Percentiles rank a stretch among this genome's conserved stretches.
Evolutionary conservation across 2,113 vertebrate species (phyloP).

Genomic region (Neogobius melanostomus): DNA sequence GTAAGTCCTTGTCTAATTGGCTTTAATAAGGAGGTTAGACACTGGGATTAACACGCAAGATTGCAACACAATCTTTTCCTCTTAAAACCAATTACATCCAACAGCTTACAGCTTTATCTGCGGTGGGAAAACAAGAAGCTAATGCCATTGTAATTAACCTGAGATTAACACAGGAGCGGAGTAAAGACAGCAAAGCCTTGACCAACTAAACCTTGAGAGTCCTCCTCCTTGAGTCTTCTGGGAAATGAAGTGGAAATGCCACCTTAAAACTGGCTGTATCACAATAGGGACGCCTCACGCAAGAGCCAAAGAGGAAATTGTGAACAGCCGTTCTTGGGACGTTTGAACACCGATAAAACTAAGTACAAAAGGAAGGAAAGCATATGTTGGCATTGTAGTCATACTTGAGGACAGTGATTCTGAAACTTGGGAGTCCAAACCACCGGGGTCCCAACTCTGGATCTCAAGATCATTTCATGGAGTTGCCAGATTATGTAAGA

Average conservation of each 20-base stretch:
- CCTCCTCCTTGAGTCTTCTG: conserved; percentile 6
- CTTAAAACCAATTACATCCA: conserved; percentile 60
- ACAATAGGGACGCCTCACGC: conserved; percentile 40
- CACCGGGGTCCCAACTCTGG: no score
- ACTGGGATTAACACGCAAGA: conserved; percentile 36
- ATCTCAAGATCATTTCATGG: no score
- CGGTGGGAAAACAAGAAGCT: conserved; percentile 32
- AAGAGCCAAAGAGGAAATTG: conserved; percentile 33
- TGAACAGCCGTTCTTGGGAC: no score
- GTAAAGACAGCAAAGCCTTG: conserved; percentile 24
- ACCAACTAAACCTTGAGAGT: background rate
- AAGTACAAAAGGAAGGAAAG: conserved; percentile 7
- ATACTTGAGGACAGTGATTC: no score
- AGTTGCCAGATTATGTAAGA: no score
- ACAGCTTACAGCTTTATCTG: conserved; percentile 57
- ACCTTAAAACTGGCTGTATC: conserved; percentile 29
- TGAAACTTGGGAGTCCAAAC: no score
- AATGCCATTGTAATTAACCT: conserved; percentile 60
- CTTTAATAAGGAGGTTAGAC: conserved; percentile 62
- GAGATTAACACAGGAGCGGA: conserved; percentile 46
- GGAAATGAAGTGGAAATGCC: conserved; percentile 52
- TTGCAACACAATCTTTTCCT: conserved; percentile 36
- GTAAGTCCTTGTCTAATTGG: conserved; percentile 52
- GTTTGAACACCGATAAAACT: background rate
- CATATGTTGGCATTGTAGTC: no score